Evolutionary conservation across 1,140 invertebrate genomes (phyloP).

Genomic region (Anoplolepis gracilipes): DNA sequence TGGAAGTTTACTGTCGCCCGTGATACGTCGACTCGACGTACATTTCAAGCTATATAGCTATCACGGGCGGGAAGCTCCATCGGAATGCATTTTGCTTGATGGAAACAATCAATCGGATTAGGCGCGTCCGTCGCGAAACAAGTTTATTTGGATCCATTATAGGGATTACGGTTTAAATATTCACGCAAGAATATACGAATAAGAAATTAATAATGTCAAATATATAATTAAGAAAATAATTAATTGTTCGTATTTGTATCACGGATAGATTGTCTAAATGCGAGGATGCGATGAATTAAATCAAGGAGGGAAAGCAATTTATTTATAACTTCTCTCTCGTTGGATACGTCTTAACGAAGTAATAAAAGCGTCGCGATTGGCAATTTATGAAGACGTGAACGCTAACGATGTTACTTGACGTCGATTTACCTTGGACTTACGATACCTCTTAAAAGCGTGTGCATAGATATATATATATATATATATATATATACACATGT

Average conservation of each 20-base stretch:
- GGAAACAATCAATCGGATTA: slow-evolving; percentile 56
- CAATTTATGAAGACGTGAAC: slow-evolving; percentile 45
- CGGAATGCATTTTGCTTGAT: slow-evolving; percentile 45
- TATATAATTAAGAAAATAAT: not conserved
- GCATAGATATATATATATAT: too few species aligned
- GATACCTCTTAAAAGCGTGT: slow-evolving; percentile 47
- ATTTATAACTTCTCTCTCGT: not conserved
- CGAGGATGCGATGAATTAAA: slow-evolving; percentile 14
- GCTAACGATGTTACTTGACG: slow-evolving; percentile 34
- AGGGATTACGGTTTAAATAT: slow-evolving; percentile 46
- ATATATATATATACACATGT: too few species aligned
- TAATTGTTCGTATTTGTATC: not conserved
- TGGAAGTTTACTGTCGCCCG: slow-evolving; percentile 62
- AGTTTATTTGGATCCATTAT: slow-evolving; percentile 44
- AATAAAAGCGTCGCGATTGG: slow-evolving; percentile 37
- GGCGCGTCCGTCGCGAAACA: slow-evolving; percentile 18
- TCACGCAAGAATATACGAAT: not conserved
- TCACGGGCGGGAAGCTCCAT: slow-evolving; percentile 5
- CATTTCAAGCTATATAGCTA: slow-evolving; percentile 45
- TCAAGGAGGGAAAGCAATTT: slow-evolving; percentile 13
- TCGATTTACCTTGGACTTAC: slow-evolving; percentile 7
- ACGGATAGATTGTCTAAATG: not conserved
- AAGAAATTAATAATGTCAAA: slow-evolving; percentile 13
- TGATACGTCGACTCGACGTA: slow-evolving; percentile 58
- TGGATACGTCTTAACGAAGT: slow-evolving; percentile 33